phyloP scores from a whole-genome alignment of 2,888 invertebrate species.

The Pristionchus maxplancki region DNA sequence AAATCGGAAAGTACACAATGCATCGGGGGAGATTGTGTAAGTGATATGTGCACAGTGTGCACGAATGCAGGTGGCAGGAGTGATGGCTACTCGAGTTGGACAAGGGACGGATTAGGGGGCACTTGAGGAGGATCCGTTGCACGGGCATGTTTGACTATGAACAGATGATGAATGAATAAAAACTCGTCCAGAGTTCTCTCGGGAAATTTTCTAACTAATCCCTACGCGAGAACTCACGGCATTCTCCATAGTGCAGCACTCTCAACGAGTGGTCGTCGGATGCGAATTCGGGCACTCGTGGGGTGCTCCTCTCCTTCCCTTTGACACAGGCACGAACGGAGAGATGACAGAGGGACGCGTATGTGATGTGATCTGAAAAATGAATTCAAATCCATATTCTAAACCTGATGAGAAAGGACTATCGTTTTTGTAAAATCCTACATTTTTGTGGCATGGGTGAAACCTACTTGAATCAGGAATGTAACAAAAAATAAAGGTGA shows the following conservation, averaged over 20 bases:
- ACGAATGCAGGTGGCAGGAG: slow-evolving; percentile 13
- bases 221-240: slow-evolving; percentile 61
- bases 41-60: slow-evolving; percentile 13
- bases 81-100: background rate
- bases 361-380: slow-evolving; percentile 63
- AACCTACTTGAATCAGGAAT: too few relatives aligned
- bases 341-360: slow-evolving; percentile 64
- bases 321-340: slow-evolving; percentile 52
- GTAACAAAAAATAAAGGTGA: background rate
- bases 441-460: too few relatives aligned
- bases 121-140: background rate
- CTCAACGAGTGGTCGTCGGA: slow-evolving; percentile 48
- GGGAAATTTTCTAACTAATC: too few relatives aligned
- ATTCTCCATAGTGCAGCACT: slow-evolving; percentile 59
- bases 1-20: slow-evolving; percentile 29
- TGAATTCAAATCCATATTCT: background rate
- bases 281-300: background rate
- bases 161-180: background rate
- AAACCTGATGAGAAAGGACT: background rate
- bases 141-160: background rate
- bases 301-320: background rate
- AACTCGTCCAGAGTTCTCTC: too few relatives aligned
- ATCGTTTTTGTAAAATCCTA: background rate
- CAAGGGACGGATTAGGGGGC: background rate
- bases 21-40: slow-evolving; percentile 1